Evolutionary conservation across 2,113 vertebrate species (phyloP).

Genomic region (Oncorhynchus clarkii): DNA sequence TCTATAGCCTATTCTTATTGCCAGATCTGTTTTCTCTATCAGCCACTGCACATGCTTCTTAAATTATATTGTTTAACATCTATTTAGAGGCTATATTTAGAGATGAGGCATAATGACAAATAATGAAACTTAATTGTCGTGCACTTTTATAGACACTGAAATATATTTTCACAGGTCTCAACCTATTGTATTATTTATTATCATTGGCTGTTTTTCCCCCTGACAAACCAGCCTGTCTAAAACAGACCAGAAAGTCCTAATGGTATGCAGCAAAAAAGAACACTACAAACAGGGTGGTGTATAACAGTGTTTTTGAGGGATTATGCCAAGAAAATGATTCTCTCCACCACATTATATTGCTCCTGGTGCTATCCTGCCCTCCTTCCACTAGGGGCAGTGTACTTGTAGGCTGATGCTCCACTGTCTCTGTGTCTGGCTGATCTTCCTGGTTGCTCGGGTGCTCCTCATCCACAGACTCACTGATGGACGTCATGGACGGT

Average conservation of each 20-base stretch:
- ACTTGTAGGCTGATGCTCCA: neutral
- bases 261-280: slow-evolving; percentile 82
- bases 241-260: slow-evolving; percentile 88
- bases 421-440: neutral
- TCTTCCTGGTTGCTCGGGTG: slow-evolving; percentile 30
- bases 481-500: slow-evolving; percentile 64
- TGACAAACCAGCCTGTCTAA: slow-evolving; percentile 84
- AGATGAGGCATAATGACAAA: neutral
- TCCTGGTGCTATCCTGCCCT: slow-evolving; percentile 40
- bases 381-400: slow-evolving; percentile 27
- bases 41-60: too few relatives aligned
- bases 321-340: slow-evolving; percentile 70
- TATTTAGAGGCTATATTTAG: neutral
- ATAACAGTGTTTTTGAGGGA: slow-evolving; percentile 74
- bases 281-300: slow-evolving; percentile 75
- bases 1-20: too few relatives aligned
- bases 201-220: slow-evolving; percentile 67
- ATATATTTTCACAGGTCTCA: slow-evolving; percentile 14
- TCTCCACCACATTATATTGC: slow-evolving; percentile 51
- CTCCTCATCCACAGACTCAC: slow-evolving; percentile 66
- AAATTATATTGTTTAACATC: too few relatives aligned
- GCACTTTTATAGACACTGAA: too few relatives aligned
- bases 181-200: slow-evolving; percentile 57
- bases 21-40: too few relatives aligned
- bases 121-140: neutral